A percentile compares a stretch with the other conserved stretches of the same genome.
phyloP scores from a whole-genome alignment of 2,797 vertebrate genomes.

The Oreochromis grahami region DNA sequence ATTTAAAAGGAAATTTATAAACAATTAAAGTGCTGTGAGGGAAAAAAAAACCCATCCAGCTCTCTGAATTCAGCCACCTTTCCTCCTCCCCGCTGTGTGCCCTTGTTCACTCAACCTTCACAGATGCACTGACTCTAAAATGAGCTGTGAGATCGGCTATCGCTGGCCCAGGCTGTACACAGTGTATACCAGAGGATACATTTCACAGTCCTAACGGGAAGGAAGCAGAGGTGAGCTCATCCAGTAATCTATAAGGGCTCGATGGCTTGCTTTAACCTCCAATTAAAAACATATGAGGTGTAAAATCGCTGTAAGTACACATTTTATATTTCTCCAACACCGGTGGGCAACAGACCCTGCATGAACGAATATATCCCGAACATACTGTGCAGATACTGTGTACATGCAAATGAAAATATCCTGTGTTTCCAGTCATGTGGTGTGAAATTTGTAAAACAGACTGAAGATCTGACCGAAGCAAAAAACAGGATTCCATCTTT shows the following conservation, averaged over 20 bases:
- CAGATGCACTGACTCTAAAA: constrained; percentile 16
- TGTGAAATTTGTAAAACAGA: background rate
- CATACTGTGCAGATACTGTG: background rate
- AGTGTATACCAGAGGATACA: background rate
- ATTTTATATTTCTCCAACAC: background rate
- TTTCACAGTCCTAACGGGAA: constrained; percentile 18
- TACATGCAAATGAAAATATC: background rate
- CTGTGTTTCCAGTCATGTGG: background rate
- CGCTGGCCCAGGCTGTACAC: background rate
- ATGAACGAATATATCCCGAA: background rate
- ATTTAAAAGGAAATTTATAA: constrained; percentile 44
- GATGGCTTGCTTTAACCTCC: constrained; percentile 21
- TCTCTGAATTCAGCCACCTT: constrained; percentile 2
- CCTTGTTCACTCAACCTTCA: constrained; percentile 42
- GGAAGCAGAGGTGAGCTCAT: constrained; percentile 5
- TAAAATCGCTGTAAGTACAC: background rate
- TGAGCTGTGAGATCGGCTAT: constrained; percentile 20
- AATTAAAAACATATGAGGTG: background rate
- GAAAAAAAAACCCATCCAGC: background rate
- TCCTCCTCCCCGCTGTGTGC: background rate
- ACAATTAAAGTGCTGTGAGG: constrained; percentile 24
- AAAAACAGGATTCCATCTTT: background rate
- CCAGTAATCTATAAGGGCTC: constrained; percentile 20
- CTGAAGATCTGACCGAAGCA: background rate
- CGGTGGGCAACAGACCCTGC: background rate